Evolutionary conservation across 2,797 vertebrate species (phyloP).

Genomic region (Micromesistius poutassou): DNA sequence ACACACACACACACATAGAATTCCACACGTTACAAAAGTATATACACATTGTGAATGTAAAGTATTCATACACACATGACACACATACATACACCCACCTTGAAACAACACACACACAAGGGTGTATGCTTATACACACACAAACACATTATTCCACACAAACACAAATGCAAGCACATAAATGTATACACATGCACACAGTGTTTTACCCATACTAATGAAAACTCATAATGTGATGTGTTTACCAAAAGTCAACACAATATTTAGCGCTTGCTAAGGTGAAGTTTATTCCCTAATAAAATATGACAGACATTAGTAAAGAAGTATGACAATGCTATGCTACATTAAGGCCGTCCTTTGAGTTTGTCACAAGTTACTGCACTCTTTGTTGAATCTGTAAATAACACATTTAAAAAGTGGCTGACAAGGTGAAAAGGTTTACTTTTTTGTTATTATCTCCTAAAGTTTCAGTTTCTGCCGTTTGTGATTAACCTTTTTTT

Average conservation of each 20-base stretch:
- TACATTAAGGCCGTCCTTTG: background rate
- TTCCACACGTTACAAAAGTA: background rate
- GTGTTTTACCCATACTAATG: background rate
- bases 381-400: background rate
- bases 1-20: background rate
- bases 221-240: background rate
- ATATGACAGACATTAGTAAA: background rate
- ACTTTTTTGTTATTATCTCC: background rate
- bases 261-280: background rate
- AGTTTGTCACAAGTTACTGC: background rate
- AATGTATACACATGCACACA: background rate
- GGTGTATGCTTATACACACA: background rate
- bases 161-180: background rate
- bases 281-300: background rate
- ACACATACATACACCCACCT: background rate
- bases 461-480: background rate
- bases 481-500: background rate
- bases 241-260: background rate
- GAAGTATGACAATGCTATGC: background rate
- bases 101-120: background rate
- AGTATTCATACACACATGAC: background rate
- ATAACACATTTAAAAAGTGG: background rate
- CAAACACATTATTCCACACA: background rate
- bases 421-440: background rate
- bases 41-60: background rate